Evolutionary conservation across 2,797 vertebrate species (phyloP).

Genomic region (Lemur catta): DNA sequence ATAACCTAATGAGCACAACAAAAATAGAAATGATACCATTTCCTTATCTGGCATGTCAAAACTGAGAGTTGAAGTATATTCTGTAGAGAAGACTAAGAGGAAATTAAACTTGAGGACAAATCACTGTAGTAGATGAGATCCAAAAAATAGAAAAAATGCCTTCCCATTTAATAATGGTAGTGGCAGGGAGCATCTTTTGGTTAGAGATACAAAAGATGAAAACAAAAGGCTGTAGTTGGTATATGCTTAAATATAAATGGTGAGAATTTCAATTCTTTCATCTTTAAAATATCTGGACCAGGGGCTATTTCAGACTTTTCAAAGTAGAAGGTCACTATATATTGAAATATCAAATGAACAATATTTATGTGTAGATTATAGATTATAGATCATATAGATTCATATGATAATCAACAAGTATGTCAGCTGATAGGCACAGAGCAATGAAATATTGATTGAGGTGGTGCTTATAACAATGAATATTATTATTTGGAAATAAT

Average conservation of each 20-base stretch:
- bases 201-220: neutral
- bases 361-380: neutral
- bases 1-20: slow-evolving; percentile 56
- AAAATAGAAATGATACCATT: slow-evolving; percentile 52
- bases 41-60: slow-evolving; percentile 40
- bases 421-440: neutral
- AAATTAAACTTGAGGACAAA: slow-evolving; percentile 36
- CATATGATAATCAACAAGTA: neutral
- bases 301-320: neutral
- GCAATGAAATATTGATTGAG: neutral
- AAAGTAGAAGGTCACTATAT: neutral
- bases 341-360: neutral
- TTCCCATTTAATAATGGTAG: neutral
- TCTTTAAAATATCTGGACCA: neutral
- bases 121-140: neutral
- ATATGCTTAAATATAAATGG: neutral
- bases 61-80: slow-evolving; percentile 31
- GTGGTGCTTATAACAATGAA: neutral
- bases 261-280: neutral
- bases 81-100: slow-evolving; percentile 16
- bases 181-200: neutral
- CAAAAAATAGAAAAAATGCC: neutral
- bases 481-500: neutral
- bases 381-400: neutral
- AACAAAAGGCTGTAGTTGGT: neutral